Base-by-base conservation (phyloP, 1,140 invertebrate species). In the Globodera rostochiensis region DNA sequence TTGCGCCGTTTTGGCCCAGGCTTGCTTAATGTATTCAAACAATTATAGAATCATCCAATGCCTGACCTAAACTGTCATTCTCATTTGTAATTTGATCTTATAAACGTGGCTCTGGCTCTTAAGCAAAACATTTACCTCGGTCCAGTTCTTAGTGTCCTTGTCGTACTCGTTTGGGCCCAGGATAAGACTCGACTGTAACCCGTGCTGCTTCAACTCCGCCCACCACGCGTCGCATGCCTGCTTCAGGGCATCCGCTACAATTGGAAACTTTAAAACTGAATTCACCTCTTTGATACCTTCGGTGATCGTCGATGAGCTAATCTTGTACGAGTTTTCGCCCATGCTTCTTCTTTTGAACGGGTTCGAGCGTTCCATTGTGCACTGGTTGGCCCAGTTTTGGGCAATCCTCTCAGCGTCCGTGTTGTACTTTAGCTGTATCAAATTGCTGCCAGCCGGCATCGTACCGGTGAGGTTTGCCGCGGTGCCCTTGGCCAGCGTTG, bases 321-420 rank as follows among this genome's bases (percentile, higher is more conserved):
- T 13, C 74, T 46, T 75, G 60, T 13, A 75, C 49, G 50, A 60
- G 60, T 75, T 75, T 75, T 75, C 74, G n/a, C 74, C 74, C 4
- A 46, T 47, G 60, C 50, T 75, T 45, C 50, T 60, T 13, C 74
- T 21, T 7, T 57, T 11, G 45, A 9, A 76, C 46, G 13, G 45
- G 50, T 13, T 25, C 15, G 74, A 76, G 53, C 53, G 74, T 15
- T 15, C 45, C 53, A 21, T 57, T 57, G 74, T 19, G 36, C 74
- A 76, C 53, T 76, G 21, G 64, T 76, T 21, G 3, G 49, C 49
- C 74, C 74, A 76, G 9, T 19, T 6, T 57, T 76, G 74, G 7
- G 74, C 74, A 21, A 15, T 57, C 47, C n/a, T 4, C 36, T 76
- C 74, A n/a, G 50, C 74, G 21, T 45, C 50, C 11, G 49, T 15